Percentiles rank a stretch among this genome's conserved stretches.
Evolutionary conservation across 2,797 vertebrate species (phyloP).

Genomic region (Synanceia verrucosa): DNA sequence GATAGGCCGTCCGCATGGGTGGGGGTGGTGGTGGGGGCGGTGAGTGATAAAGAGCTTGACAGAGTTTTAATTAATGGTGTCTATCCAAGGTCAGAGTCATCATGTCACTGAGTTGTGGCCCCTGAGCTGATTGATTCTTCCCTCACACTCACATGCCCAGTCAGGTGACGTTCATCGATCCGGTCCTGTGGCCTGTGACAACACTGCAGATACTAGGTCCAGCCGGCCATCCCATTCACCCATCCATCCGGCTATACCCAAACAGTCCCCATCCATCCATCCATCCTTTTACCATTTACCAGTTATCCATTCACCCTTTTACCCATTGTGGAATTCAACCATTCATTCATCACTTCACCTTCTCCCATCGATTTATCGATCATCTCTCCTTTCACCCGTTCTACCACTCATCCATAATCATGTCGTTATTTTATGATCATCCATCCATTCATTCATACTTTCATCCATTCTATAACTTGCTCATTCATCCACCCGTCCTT

Average conservation of each 20-base stretch:
- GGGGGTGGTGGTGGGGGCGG: neutral
- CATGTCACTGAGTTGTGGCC: conserved; percentile 47
- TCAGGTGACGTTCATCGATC: conserved; percentile 61
- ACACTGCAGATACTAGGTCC: conserved; percentile 7
- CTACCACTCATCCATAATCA: neutral
- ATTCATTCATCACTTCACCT: neutral
- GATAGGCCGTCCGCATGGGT: conserved; percentile 27
- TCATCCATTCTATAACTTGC: neutral
- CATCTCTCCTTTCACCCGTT: neutral
- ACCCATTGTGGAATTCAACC: neutral
- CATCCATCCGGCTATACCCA: neutral
- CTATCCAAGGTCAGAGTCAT: conserved; percentile 72
- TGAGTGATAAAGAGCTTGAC: conserved; percentile 59
- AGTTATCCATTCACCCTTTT: neutral
- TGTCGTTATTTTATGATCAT: neutral
- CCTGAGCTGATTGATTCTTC: conserved; percentile 53
- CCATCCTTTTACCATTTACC: neutral
- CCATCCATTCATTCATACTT: neutral
- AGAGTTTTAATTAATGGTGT: conserved; percentile 69
- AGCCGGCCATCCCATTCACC: neutral
- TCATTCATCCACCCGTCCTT: neutral
- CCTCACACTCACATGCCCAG: conserved; percentile 33
- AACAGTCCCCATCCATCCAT: neutral
- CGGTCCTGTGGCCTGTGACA: conserved; percentile 17
- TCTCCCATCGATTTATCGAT: neutral